phyloP scores from a whole-genome alignment of 2,797 vertebrate genomes.

The Anolis apletophallus region DNA sequence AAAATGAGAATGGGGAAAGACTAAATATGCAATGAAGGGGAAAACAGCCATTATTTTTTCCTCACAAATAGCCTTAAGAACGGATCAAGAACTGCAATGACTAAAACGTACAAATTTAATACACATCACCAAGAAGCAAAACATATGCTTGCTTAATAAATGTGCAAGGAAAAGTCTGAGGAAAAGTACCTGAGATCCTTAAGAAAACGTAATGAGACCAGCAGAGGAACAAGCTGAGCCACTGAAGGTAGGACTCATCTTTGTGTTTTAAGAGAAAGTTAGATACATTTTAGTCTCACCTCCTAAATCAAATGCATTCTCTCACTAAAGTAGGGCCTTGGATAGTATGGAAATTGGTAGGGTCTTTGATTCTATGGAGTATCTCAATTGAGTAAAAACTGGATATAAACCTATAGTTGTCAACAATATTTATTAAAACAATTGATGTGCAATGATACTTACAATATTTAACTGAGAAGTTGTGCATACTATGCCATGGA shows the following conservation, averaged over 20 bases:
- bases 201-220: background rate
- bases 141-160: background rate
- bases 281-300: background rate
- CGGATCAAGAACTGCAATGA: background rate
- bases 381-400: background rate
- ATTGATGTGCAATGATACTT: constrained; percentile 72
- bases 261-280: background rate
- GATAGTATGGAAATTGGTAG: background rate
- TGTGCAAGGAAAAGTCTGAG: background rate
- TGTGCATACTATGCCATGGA: constrained; percentile 90
- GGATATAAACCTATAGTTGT: background rate
- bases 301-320: background rate
- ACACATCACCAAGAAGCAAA: background rate
- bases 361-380: background rate
- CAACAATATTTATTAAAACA: constrained; percentile 14
- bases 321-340: background rate
- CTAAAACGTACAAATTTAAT: background rate
- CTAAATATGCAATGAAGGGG: background rate
- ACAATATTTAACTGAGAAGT: constrained; percentile 93
- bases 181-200: background rate
- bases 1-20: background rate
- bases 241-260: background rate
- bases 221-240: background rate
- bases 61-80: background rate
- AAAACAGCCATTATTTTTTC: background rate